Base-by-base conservation (phyloP, 2,113 vertebrate species). In the Serinus canaria region DNA sequence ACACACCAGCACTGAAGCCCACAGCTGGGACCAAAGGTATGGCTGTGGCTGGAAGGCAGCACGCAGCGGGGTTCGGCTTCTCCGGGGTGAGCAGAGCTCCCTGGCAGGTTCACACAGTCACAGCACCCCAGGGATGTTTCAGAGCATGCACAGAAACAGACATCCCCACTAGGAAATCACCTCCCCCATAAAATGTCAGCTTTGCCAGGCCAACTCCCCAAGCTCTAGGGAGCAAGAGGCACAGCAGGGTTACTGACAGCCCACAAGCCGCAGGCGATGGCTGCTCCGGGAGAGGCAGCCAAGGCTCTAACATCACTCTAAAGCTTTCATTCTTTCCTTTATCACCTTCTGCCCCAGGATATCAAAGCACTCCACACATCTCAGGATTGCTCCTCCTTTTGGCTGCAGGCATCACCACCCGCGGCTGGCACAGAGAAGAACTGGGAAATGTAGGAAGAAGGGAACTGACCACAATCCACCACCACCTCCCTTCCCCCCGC, bases 21-120 rank as follows among this genome's bases (percentile, higher is more conserved):
- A 3, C 92, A 92, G 94, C 91, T 94, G 93, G 68, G 88, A 81
- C 75, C 23, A 11, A 92, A 92, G 95, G 88, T 94, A 81, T 5
- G 25, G 64, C 82, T 39, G 85, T 1, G 44, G 91, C 80, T 82
- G 64, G 72, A 55, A 69, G 53, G 74, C 69, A 56, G 76, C 11
- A 2, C 25, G 1, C 92, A 72, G 72, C 92, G 33, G 64, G 95
- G 64, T 60, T 80, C 11, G 0, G 62, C 87, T 1, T 0, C 70
- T 0, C 53, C 3, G 6, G 72, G 46, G 23, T 4, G 20, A 90
- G 35, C 6, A 2, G 37, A 43, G 69, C n/a, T 79, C 44, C 18
- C 60, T 70, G 69, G 66, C 15, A 47, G 64, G 83, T 25, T 68
- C 56, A 59, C 20, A 0, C 62, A 77, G 67, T 25, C 60, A 15